Evolutionary conservation across 2,888 invertebrate genomes (phyloP), one percentile per base, ranked within the genome.

Genomic region (Thalpophila matura): DNA sequence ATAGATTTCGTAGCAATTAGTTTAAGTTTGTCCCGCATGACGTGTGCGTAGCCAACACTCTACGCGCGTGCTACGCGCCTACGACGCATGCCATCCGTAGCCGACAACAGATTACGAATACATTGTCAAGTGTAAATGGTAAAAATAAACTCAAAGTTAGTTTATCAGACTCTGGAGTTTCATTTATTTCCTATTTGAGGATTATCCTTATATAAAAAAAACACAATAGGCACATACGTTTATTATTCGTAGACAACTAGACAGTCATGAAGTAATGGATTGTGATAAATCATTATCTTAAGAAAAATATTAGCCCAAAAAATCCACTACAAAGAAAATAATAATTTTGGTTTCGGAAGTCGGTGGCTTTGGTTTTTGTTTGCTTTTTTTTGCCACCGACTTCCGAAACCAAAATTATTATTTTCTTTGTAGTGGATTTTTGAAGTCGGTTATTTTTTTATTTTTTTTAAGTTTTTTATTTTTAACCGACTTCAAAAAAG

Each of bases 111-210:
- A 95, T 92, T 90, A 92, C 93, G 93, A 94, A 94, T 94, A 95
- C 94, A 95, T 94, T 95, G 95, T 95, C 95, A 95, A 95, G 95
- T 95, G 95, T 95, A 95, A 95, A 95, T 95, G 95, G 95, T 95
- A 95, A 95, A 94, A 95, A 95, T 95, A 95, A 95, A 95, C 95
- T 95, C 95, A 95, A 95, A 95, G 95, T 95, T 95, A 95, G 95
- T 95, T 95, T 95, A 95, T 95, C 95, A 95, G 94, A 95, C 16
- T 89, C 89, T 86, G 82, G 91, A 92, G 90, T 95, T 95, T 95
- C 82, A 94, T 94, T 91, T 86, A 81, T 26, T 74, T 60, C 80
- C 76, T 67, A 4, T 38, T 33, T 10, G 14, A 57, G 14, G 29
- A 2, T 26, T 50, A 31, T 45, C 33, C 31, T 54, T 14, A 35